Evolutionary conservation across 2,113 vertebrate species (phyloP), one percentile per base, ranked within the genome.

Genomic region (Oreochromis tanganicae): DNA sequence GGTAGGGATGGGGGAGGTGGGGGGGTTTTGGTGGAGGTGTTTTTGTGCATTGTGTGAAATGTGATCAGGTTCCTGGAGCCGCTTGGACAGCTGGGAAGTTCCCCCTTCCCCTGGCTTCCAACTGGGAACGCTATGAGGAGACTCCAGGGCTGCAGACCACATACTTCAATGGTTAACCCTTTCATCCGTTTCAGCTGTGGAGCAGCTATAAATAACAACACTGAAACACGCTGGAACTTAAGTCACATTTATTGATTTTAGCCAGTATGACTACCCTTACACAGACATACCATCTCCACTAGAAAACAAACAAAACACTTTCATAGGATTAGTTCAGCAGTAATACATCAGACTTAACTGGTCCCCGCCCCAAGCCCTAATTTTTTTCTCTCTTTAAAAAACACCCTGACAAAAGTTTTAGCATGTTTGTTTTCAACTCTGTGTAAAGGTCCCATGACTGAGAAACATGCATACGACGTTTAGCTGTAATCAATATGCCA

Each of bases 381-480:
- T 43, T 86, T 91, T 93, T 84, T 85, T 59, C 81, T 78, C 63
- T 16, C 34, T 68, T 68, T 88, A 24, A 41, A 52, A 63, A 84
- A 88, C 80, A 91, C 87, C 85, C 73, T 66, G 83, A 92, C 32
- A 92, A 93, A 94, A 89, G 90, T 94, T 91, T 82, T 78, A 78
- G 89, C 93, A 85, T 79, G 91, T 96, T 96, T 94, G 92, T 95
- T 96, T 97, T 96, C 94, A 87, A 85, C 85, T 96, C 97, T 97
- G 97, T 97, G 97, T 99, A 98, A 98, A 98, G 97, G 97, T 98
- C 96, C 96, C 97, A 97, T 97, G 95, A 97, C 97, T 98, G 97
- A 96, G 96, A 90, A 96, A 98, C 98, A 99, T 98, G 98, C 98
- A 98, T 96, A 96, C 97, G 97, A 97, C 93, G 89, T 97, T 97